Percentiles rank a stretch among this genome's conserved stretches.
phyloP scores from a whole-genome alignment of 2,797 vertebrate genomes.

The Eulemur rubriventer region DNA sequence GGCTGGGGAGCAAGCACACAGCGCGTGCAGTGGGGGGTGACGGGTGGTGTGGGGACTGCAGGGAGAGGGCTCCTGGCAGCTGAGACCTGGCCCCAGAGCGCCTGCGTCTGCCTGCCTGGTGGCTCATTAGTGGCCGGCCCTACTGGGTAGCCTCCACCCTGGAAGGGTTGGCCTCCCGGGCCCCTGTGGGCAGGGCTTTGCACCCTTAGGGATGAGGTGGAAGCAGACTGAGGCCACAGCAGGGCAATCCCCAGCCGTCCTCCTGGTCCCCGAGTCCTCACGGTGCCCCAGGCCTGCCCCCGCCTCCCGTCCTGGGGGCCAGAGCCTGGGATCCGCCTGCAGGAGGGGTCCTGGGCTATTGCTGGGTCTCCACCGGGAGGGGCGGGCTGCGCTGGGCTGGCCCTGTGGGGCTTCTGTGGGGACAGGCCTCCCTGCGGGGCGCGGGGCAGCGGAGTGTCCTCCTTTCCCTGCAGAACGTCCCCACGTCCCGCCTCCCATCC shows the following conservation, averaged over 20 bases:
- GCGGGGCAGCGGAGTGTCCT: too few species aligned
- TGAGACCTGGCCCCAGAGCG: accelerated
- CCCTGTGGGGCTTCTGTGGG: background rate
- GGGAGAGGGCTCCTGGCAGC: background rate
- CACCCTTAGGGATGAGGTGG: background rate
- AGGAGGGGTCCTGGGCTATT: conserved; percentile 68
- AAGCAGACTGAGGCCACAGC: background rate
- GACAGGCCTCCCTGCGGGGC: background rate
- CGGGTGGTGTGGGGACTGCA: accelerated
- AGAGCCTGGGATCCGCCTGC: conserved; percentile 77
- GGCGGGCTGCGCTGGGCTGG: background rate
- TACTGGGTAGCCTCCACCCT: background rate
- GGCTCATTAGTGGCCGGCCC: conserved; percentile 68
- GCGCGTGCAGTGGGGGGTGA: accelerated
- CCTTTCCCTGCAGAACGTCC: too few species aligned
- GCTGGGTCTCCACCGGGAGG: background rate
- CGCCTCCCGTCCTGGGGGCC: conserved; percentile 1
- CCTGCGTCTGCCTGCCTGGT: background rate
- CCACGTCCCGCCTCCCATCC: accelerated
- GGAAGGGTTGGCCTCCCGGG: conserved; percentile 15
- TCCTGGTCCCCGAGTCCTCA: background rate
- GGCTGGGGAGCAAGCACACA: background rate
- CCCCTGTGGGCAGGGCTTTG: background rate
- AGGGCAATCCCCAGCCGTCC: background rate
- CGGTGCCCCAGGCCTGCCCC: background rate